Evolutionary conservation across 1,140 invertebrate genomes (phyloP).

Genomic region (Coptotermes formosanus): DNA sequence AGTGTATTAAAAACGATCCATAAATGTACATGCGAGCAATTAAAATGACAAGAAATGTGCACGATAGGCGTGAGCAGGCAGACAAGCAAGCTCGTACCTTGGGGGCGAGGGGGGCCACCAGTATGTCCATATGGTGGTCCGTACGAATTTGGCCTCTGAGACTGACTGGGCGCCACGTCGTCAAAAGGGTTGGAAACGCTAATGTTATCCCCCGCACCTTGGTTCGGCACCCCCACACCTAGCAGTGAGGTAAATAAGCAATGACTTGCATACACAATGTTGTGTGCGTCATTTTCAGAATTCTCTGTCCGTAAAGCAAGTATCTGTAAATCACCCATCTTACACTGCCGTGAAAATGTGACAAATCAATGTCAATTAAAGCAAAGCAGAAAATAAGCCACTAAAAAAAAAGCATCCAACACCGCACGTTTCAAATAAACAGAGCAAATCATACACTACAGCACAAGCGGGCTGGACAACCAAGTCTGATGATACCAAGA

Average conservation of each 20-base stretch:
- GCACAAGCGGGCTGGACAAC: background rate
- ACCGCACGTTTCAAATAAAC: background rate
- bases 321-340: background rate
- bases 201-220: conserved; percentile 64
- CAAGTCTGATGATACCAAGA: background rate
- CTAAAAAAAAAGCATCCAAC: conserved; percentile 2
- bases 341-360: background rate
- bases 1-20: background rate
- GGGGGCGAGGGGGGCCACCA: conserved; percentile 31
- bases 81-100: conserved; percentile 30
- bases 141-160: conserved; percentile 40
- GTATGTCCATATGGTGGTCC: conserved; percentile 34
- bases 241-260: conserved; percentile 38
- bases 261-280: conserved; percentile 21
- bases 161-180: conserved; percentile 59
- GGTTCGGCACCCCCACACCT: conserved; percentile 38
- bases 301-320: background rate
- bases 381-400: background rate
- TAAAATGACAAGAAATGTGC: conserved; percentile 10
- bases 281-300: background rate
- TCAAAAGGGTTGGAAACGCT: conserved; percentile 81
- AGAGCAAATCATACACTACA: background rate
- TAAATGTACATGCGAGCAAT: conserved; percentile 7
- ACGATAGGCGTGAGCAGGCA: conserved; percentile 21
- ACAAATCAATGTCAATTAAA: background rate